A percentile compares a stretch with the other conserved stretches of the same genome.
Evolutionary conservation across 1,140 invertebrate species (phyloP).

Genomic region (Platyscapa corneri): DNA sequence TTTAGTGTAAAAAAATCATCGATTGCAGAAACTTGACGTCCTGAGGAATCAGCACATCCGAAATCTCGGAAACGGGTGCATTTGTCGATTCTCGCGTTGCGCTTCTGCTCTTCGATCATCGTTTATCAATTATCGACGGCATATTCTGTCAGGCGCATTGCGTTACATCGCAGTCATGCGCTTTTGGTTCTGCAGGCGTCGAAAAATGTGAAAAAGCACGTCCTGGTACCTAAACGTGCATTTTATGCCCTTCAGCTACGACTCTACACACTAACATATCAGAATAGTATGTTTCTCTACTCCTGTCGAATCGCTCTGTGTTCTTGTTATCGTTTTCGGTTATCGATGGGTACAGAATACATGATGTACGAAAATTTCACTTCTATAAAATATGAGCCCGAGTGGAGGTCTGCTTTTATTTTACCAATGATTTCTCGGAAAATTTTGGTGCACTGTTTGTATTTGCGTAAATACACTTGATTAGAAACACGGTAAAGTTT

Average conservation of each 20-base stretch:
- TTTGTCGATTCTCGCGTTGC: constrained; percentile 9
- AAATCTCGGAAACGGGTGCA: constrained; percentile 36
- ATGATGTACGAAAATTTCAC: constrained; percentile 50
- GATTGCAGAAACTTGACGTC: background rate
- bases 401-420: background rate
- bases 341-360: constrained; percentile 32
- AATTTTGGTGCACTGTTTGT: background rate
- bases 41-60: constrained; percentile 10
- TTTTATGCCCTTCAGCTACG: background rate
- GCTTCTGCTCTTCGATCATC: constrained; percentile 38
- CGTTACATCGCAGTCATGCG: constrained; percentile 34
- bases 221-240: constrained; percentile 34
- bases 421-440: constrained; percentile 5
- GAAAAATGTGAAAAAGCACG: constrained; percentile 49
- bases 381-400: constrained; percentile 53
- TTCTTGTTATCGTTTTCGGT: constrained; percentile 54
- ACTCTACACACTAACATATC: constrained; percentile 8
- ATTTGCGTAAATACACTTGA: constrained; percentile 26
- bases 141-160: constrained; percentile 49
- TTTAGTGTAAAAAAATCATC: constrained; percentile 38
- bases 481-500: constrained; percentile 9
- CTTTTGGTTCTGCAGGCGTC: background rate
- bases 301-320: constrained; percentile 37
- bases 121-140: constrained; percentile 52
- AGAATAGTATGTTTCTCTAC: constrained; percentile 18